phyloP scores from a whole-genome alignment of 2,113 vertebrate species.

The Varanus salvator region DNA sequence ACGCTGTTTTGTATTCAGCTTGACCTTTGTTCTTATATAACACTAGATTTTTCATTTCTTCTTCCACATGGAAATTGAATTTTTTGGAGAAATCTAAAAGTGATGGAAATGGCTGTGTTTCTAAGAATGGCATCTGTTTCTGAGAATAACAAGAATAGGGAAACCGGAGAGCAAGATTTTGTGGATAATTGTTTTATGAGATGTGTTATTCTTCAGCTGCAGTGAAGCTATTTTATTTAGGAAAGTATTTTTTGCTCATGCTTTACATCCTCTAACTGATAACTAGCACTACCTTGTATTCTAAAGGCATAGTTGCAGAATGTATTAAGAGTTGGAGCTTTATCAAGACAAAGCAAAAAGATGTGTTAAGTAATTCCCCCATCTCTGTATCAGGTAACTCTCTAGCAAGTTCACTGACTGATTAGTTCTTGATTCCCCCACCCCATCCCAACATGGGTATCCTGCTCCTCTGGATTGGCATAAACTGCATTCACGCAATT shows the following conservation, averaged over 20 bases:
- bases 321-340: not conserved
- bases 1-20: not conserved
- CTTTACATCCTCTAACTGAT: not conserved
- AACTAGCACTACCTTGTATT: slow-evolving; percentile 2
- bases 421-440: not conserved
- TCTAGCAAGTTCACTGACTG: not conserved
- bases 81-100: slow-evolving; percentile 1
- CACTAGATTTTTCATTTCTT: not conserved
- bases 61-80: not conserved
- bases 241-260: not conserved
- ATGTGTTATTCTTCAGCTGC: slow-evolving; percentile 31
- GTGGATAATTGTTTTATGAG: slow-evolving; percentile 18
- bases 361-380: not conserved
- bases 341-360: slow-evolving; percentile 8
- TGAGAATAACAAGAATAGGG: not conserved
- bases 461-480: not conserved
- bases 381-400: not conserved
- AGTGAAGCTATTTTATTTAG: slow-evolving; percentile 26
- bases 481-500: not conserved
- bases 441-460: not conserved
- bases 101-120: slow-evolving; percentile 13
- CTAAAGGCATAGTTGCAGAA: slow-evolving; percentile 23
- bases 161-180: slow-evolving; percentile 2
- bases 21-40: not conserved
- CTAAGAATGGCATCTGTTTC: slow-evolving; percentile 15